Percentiles rank a stretch among this genome's conserved stretches.
These are phyloP conservation scores for Cephus spinipes DNA, from an alignment of 2,888 invertebrate species.

Conservation along the genomic window DNA sequence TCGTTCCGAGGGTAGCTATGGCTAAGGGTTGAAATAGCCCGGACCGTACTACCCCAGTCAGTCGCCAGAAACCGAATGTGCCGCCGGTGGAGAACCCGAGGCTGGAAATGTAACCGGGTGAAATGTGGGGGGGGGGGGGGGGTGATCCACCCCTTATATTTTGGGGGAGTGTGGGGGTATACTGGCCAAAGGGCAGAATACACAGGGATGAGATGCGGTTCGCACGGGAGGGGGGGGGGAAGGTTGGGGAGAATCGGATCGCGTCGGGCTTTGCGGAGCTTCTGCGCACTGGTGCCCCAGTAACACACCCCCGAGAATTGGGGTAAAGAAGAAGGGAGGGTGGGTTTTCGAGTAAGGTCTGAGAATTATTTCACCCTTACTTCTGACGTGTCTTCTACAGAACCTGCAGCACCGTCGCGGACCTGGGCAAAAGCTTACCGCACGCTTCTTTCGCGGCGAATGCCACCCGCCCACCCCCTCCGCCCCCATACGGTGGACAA, in stretches of 20 bases:
- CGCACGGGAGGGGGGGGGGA: constrained; percentile 7
- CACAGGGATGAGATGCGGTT: constrained; percentile 18
- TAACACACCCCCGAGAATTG: constrained; percentile 57
- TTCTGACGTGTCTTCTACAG: background rate
- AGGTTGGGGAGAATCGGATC: constrained; percentile 37
- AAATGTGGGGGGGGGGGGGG: constrained; percentile 38
- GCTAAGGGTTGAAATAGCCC: background rate
- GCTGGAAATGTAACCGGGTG: constrained; percentile 46
- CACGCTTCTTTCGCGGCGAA: background rate
- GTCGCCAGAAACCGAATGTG: constrained; percentile 37
- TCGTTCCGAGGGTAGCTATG: background rate
- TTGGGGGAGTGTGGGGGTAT: constrained; percentile 28
- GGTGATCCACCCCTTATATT: constrained; percentile 53
- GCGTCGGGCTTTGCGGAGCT: constrained; percentile 49
- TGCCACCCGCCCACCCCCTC: background rate
- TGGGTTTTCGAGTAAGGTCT: constrained; percentile 38
- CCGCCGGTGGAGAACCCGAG: constrained; percentile 28
- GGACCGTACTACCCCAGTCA: constrained; percentile 29
- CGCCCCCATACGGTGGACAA: background rate
- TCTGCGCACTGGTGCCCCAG: constrained; percentile 63
- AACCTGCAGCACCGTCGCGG: background rate
- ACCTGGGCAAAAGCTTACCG: background rate
- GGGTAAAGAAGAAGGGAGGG: constrained; percentile 22
- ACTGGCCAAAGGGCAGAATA: constrained; percentile 4
- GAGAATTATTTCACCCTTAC: constrained; percentile 23